Evolutionary conservation across 35 echinoderm and acorn worm species (phyloP), one percentile per base, ranked within the genome.

Genomic region (Chiridota heheva): DNA sequence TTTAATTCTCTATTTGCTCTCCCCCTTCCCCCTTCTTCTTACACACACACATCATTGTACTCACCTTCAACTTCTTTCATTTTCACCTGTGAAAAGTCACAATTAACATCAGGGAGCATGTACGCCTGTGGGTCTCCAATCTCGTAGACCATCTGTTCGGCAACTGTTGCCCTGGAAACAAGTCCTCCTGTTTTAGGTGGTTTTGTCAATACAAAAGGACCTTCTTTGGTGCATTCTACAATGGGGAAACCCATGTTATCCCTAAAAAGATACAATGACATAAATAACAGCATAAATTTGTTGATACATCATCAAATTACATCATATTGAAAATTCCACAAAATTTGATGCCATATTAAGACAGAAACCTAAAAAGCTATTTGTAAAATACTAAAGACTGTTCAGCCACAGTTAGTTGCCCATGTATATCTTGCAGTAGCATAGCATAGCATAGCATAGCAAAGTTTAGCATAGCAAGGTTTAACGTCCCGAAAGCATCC

Each of bases 191-290:
- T 98, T 35, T 91, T 98, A 15, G 89, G 95, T 56, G 95, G 89
- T 59, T 98, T 98, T 39, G 95, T 92, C 31, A 98, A 49, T 41
- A 85, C 80, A 60, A 95, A 96, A 32, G 48, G 53, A 7, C 92
- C 92, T 51, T 96, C 92, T 7, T 56, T 16, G 18, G 75, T 65
- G 51, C 89, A 88, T 39, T 98, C 89, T 16, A 88, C 89, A 17
- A 98, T 81, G 59, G 95, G 95, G 47, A 98, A 98, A 16, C 95
- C 95, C 1, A 92, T 98, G 48, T 98, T 98, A 53, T 98, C 95
- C 92, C 88, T 96, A 29, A 17, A 72, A 41, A 25, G 2, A n/a
- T n/a, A n/a, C n/a, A n/a, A n/a, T n/a, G n/a, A 79, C 24, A 40
- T 34, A 42, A 41, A 81, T 40, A 63, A 33, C 7, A n/a, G 38